Percentiles rank a stretch among this genome's conserved stretches.
Evolutionary conservation across 1,140 invertebrate genomes (phyloP).

Genomic region (Pseudomyrmex dendroicus): DNA sequence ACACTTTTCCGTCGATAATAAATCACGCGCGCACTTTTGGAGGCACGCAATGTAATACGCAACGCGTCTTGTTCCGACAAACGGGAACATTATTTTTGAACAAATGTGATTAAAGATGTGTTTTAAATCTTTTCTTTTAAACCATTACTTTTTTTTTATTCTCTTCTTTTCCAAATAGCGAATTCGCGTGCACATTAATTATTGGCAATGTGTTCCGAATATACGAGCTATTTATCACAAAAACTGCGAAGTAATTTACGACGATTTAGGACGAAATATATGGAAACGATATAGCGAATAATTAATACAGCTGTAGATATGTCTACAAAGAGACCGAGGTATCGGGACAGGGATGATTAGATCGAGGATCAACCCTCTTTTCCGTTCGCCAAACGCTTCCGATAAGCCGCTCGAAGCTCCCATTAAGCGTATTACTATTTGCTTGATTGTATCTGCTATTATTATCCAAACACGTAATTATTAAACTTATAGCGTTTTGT

Average conservation of each 20-base stretch:
- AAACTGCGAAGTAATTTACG: too few species aligned
- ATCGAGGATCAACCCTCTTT: not conserved
- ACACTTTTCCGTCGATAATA: slow-evolving; percentile 49
- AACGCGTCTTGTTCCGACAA: not conserved
- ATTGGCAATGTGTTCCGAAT: not conserved
- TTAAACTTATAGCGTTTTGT: too few species aligned
- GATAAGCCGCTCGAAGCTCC: not conserved
- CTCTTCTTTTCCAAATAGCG: too few species aligned
- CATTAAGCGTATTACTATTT: not conserved
- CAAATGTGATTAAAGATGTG: too few species aligned
- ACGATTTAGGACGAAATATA: too few species aligned
- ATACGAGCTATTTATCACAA: too few species aligned
- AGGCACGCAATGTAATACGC: not conserved
- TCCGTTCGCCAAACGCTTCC: slow-evolving; percentile 13
- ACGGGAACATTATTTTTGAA: slow-evolving; percentile 25
- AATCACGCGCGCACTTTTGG: slow-evolving; percentile 14
- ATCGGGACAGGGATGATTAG: not conserved
- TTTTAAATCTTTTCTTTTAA: too few species aligned
- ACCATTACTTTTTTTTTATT: too few species aligned
- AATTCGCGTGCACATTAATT: not conserved
- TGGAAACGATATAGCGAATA: not conserved
- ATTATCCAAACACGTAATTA: not conserved
- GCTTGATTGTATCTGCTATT: not conserved
- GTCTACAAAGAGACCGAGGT: not conserved
- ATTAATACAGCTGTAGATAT: slow-evolving; percentile 5